Conservation (phyloP, 37 sponge, comb jelly and placozoan species). For the Ianthella basta region DNA sequence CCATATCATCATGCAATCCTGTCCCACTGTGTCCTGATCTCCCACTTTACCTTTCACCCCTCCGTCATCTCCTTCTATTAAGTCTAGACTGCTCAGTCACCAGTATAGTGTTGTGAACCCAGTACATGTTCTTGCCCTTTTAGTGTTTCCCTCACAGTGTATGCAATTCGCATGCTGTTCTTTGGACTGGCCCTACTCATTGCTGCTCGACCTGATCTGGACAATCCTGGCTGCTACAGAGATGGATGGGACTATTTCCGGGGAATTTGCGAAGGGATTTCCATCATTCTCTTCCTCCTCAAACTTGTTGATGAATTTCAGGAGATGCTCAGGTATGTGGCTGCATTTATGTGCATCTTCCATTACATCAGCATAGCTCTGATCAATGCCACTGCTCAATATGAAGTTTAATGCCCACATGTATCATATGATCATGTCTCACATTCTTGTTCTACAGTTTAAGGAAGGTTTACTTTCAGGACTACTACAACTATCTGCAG, state of each 20-base stretch:
- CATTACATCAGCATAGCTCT: no score
- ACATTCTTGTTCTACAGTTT: neutral
- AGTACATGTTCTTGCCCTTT: no score
- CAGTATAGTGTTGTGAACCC: no score
- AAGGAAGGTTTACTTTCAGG: neutral
- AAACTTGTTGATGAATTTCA: conserved; percentile 1
- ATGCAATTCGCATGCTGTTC: conserved; percentile 6
- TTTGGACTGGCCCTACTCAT: conserved; percentile 23
- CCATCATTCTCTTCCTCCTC: neutral
- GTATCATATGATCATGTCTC: neutral
- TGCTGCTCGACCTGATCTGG: conserved; percentile 30
- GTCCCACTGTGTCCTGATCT: no score
- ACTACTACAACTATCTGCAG: conserved; percentile 20
- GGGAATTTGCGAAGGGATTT: conserved; percentile 16
- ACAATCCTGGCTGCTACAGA: conserved; percentile 35
- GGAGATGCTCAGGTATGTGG: conserved; percentile 5
- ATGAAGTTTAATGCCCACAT: no score
- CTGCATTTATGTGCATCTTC: no score
- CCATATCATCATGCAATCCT: no score
- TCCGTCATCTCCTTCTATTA: no score
- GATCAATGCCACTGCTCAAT: no score
- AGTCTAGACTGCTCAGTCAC: no score
- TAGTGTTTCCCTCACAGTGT: neutral
- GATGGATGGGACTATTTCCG: conserved; percentile 18
- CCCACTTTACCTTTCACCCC: no score